Evolutionary conservation across 1,140 invertebrate species (phyloP), one percentile per base, ranked within the genome.

Genomic region (Bacillus rossius): DNA sequence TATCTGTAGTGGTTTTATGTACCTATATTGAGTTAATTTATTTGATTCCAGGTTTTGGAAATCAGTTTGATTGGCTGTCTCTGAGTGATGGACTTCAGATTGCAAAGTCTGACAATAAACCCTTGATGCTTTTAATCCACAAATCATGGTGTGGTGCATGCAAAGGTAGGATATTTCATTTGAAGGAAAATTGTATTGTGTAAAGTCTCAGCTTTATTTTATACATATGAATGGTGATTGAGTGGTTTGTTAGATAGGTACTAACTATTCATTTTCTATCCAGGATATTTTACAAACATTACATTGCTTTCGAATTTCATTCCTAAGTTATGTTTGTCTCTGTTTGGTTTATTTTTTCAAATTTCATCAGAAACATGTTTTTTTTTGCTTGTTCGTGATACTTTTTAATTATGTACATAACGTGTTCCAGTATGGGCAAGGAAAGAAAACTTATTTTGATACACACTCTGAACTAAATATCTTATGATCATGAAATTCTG

Each of bases 121-220:
- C 81, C 10, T 51, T 82, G 0, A 81, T 84, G 80, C 66, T 84
- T 2, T 73, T 84, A 7, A 80, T 84, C 22, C 82, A 84, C 68
- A 84, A 84, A 64, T 77, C 79, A 1, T 84, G 81, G 81, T 84
- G 82, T 69, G 75, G 78, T 8, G 80, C 81, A 10, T 84, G 82
- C 67, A 80, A 79, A 72, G 77, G 79, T 70, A 66, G 66, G 56
- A 23, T 34, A 1, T 17, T 16, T 17, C 2, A 2, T 14, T 17
- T 2, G 14, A 17, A 41, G 16, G 14, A 41, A 16, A n/a, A 1
- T n/a, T 40, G 16, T 2, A 41, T 14, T 41, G n/a, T 41, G 38
- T 41, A 41, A n/a, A n/a, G 38, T 41, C 16, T 41, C 14, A 16
- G 38, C 14, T n/a, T n/a, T n/a, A 2, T 1, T 16, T 16, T 40